These are phyloP conservation scores for Lasioglossum baleicum DNA, from an alignment of 1,140 invertebrate species.

Conservation along the genomic window DNA sequence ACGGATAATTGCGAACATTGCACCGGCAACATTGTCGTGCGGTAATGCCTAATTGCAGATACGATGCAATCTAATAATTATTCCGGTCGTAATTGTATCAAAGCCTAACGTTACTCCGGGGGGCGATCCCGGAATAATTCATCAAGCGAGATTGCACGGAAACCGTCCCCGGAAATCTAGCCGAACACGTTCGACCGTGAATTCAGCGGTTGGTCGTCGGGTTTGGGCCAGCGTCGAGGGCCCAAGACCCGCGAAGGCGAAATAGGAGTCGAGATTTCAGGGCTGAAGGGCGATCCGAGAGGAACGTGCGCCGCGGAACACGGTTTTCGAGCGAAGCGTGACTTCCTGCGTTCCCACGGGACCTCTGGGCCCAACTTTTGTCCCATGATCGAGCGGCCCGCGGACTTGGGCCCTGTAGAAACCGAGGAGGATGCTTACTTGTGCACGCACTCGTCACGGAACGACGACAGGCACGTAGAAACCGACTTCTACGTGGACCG, in stretches of 20 bases:
- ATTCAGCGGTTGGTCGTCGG: too few species aligned
- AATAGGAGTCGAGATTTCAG: too few species aligned
- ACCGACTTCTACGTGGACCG: constrained; percentile 48
- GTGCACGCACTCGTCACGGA: constrained; percentile 62
- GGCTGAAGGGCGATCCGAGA: constrained; percentile 3
- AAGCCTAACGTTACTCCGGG: constrained; percentile 19
- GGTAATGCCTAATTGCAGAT: constrained; percentile 47
- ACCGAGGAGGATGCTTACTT: constrained; percentile 57
- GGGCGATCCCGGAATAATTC: constrained; percentile 10
- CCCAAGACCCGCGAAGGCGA: too few species aligned
- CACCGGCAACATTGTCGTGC: constrained; percentile 26
- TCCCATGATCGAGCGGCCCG: constrained; percentile 62
- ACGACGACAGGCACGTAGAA: constrained; percentile 59
- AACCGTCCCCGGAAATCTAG: not conserved
- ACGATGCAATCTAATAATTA: constrained; percentile 44
- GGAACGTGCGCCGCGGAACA: constrained; percentile 44
- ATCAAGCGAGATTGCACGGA: constrained; percentile 4
- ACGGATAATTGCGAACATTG: constrained; percentile 16
- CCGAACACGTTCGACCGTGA: not conserved
- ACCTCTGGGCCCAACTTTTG: constrained; percentile 55
- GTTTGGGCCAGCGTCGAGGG: too few species aligned
- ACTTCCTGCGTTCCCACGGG: constrained; percentile 61
- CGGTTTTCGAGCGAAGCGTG: constrained; percentile 58
- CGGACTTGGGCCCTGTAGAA: too few species aligned
- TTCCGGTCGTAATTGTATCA: constrained; percentile 46